Evolutionary conservation across 1,140 invertebrate genomes (phyloP).

Genomic region (Trypoxylus dichotomus): DNA sequence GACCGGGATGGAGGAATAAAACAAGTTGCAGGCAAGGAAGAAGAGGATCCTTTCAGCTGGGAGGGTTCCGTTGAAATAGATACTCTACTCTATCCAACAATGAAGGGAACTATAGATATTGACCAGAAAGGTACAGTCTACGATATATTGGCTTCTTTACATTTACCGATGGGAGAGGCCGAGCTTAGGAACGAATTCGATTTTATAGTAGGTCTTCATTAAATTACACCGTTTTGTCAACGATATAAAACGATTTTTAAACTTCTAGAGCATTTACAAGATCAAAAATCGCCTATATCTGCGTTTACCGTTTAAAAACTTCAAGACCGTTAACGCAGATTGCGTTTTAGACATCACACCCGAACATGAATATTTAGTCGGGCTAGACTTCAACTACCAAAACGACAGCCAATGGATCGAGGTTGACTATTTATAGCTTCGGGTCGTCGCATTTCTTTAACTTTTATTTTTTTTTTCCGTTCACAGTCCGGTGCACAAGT

Average conservation of each 20-base stretch:
- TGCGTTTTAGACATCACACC: slow-evolving; percentile 62
- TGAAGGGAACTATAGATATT: slow-evolving; percentile 60
- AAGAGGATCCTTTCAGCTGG: slow-evolving; percentile 59
- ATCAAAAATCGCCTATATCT: slow-evolving; percentile 69
- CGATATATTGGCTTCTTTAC: slow-evolving; percentile 56
- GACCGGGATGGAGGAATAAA: slow-evolving; percentile 32
- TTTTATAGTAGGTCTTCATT: slow-evolving; percentile 50
- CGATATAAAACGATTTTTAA: background rate
- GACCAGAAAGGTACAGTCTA: slow-evolving; percentile 59
- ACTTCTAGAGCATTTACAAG: slow-evolving; percentile 60
- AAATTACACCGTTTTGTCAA: background rate
- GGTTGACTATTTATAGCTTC: slow-evolving; percentile 51
- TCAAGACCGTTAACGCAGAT: slow-evolving; percentile 62
- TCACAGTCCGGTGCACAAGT: slow-evolving; percentile 52
- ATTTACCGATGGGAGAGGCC: slow-evolving; percentile 58
- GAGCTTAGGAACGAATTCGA: slow-evolving; percentile 57
- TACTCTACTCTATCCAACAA: slow-evolving; percentile 65
- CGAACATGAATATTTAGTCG: slow-evolving; percentile 60
- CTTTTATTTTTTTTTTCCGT: slow-evolving; percentile 32
- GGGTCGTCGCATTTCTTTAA: slow-evolving; percentile 18
- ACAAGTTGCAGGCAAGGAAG: slow-evolving; percentile 37
- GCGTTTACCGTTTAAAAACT: slow-evolving; percentile 62
- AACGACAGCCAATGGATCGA: slow-evolving; percentile 59
- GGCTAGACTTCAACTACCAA: slow-evolving; percentile 57
- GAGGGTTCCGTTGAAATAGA: slow-evolving; percentile 63